Conservation (phyloP, 1,140 invertebrate species). For the Drosophila ogumai region DNA sequence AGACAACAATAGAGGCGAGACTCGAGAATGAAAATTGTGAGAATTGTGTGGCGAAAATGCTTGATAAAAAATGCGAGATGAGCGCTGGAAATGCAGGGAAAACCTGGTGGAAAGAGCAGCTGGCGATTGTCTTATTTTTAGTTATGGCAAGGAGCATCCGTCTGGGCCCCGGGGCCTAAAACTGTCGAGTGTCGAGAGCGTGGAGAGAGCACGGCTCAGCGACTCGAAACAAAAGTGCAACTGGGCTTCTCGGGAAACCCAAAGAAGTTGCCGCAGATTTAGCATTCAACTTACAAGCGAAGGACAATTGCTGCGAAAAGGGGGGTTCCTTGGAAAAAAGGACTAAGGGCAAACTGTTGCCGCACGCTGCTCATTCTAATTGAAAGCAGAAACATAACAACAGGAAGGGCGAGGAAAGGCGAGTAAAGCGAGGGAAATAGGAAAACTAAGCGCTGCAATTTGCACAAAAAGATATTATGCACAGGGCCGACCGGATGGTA, state of each 20-base stretch:
- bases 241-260: slow-evolving; percentile 31
- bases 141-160: slow-evolving; percentile 62
- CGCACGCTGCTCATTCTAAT: slow-evolving; percentile 51
- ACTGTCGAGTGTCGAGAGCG: slow-evolving; percentile 33
- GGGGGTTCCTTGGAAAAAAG: no score
- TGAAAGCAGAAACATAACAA: slow-evolving; percentile 61
- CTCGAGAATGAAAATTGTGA: slow-evolving; percentile 22
- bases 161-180: slow-evolving; percentile 37
- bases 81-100: slow-evolving; percentile 9
- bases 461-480: slow-evolving; percentile 72
- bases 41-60: slow-evolving; percentile 1
- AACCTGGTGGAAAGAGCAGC: slow-evolving; percentile 19
- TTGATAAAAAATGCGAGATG: slow-evolving; percentile 14
- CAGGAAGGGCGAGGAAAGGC: background rate
- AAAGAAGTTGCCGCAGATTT: slow-evolving; percentile 71
- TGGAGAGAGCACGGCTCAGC: slow-evolving; percentile 64
- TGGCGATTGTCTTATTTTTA: slow-evolving; percentile 70
- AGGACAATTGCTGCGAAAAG: slow-evolving; percentile 64
- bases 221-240: slow-evolving; percentile 75
- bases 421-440: slow-evolving; percentile 14
- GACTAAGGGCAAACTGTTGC: slow-evolving; percentile 69
- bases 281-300: slow-evolving; percentile 52
- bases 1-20: slow-evolving; percentile 39
- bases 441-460: slow-evolving; percentile 63
- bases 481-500: slow-evolving; percentile 28